Base-by-base conservation (phyloP, 2,797 vertebrate genomes). In the Oryzias dopingdopingensis region DNA sequence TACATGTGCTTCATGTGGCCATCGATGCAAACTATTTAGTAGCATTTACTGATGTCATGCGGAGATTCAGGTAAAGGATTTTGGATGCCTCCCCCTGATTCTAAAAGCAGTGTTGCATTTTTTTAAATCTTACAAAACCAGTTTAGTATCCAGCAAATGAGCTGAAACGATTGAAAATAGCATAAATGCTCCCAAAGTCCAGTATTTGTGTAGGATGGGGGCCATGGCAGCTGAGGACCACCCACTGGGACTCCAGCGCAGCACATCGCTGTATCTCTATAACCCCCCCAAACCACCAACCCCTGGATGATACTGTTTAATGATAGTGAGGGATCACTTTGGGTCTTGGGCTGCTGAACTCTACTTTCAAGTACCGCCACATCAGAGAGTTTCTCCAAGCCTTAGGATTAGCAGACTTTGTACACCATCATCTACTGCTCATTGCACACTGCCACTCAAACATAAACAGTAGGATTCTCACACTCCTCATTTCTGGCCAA, bases 261-360 rank as follows among this genome's bases (percentile, higher is more conserved):
- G 72, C 81, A 80, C 60, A 72, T 70, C 70, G 54, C 76, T 83
- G 75, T 86, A 85, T 86, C 76, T 86, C 66, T 74, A 46, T 16
- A 23, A 41, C 52, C 42, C 26, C 1, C 40, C 32, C 42, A 13
- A 1, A 14, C 42, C 13, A 26, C 53, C 64, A 42, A 45, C 65
- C 81, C 63, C 74, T 77, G 72, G 77, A 83, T 89, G 90, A 87
- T 91, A 83, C 85, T 80, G 86, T 89, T 88, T 85, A 88, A 88
- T 91, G 89, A 92, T 90, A 89, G 89, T 85, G 85, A 90, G 75
- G 77, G 86, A 91, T 92, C 85, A 85, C 83, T 62, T 58, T 74
- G 75, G 87, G 85, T 80, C 83, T 57, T 46, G 16, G 61, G 74
- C 71, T 55, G 74, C 77, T 89, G 85, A 76, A 86, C 88, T 83